Evolutionary conservation across 2,113 vertebrate genomes (phyloP).

Genomic region (Melanocharis versteri): DNA sequence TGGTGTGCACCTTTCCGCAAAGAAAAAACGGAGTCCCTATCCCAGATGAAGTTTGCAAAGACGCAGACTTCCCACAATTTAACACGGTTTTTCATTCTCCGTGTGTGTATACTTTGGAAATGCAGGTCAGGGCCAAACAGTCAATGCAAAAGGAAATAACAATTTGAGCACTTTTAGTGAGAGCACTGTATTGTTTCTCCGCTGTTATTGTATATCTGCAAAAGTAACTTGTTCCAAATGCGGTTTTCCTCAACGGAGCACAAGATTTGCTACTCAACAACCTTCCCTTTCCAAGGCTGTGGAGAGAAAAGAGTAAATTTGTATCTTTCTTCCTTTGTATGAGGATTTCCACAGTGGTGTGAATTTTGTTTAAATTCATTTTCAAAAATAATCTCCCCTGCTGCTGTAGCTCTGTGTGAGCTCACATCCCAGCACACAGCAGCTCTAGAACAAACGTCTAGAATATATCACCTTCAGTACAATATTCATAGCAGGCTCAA

Average conservation of each 20-base stretch:
- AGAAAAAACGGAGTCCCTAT: background rate
- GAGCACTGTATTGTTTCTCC: background rate
- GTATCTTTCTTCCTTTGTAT: background rate
- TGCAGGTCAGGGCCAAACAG: background rate
- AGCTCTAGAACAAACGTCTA: background rate
- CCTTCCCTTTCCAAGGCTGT: background rate
- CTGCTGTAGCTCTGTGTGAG: background rate
- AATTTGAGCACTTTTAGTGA: background rate
- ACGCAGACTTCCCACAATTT: background rate
- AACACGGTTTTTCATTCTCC: accelerated
- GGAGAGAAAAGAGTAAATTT: background rate
- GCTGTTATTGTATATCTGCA: background rate
- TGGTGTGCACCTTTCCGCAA: background rate
- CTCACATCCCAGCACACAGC: background rate
- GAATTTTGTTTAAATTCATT: background rate
- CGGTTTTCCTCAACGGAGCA: background rate
- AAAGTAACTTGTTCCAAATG: background rate
- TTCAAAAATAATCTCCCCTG: background rate
- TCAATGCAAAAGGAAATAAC: background rate
- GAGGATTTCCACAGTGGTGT: background rate
- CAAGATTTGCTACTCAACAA: background rate
- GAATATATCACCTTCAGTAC: background rate
- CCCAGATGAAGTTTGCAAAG: background rate
- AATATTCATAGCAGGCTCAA: background rate
- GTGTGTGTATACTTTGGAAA: background rate